These are phyloP conservation scores for Drosophila pegasa DNA, from an alignment of 2,888 invertebrate species.

Conservation along the genomic window DNA sequence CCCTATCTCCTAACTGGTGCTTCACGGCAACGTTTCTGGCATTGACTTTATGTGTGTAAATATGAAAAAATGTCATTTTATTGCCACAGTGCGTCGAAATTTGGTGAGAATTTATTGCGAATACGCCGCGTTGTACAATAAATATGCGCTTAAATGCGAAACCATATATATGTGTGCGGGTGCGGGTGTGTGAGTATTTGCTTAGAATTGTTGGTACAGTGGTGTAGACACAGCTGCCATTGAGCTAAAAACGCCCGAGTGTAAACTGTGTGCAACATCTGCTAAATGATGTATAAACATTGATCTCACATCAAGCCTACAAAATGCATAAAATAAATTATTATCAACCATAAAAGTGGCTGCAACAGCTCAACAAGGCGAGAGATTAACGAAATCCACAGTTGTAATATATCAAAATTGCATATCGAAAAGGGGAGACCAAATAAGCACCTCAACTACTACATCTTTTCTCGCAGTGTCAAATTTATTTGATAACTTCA, in stretches of 20 bases:
- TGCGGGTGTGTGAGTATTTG: slow-evolving; percentile 35
- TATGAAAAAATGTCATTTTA: slow-evolving; percentile 78
- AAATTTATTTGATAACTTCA: slow-evolving; percentile 2
- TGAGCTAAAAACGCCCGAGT: slow-evolving; percentile 10
- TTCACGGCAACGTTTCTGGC: slow-evolving; percentile 40
- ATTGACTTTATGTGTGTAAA: slow-evolving; percentile 77
- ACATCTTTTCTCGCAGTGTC: slow-evolving; percentile 2
- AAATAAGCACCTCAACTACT: background rate
- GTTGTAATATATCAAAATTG: background rate
- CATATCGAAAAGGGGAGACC: background rate
- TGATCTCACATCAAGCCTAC: slow-evolving; percentile 13
- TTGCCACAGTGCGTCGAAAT: slow-evolving; percentile 78
- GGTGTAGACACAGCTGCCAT: slow-evolving; percentile 33
- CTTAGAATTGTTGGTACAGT: slow-evolving; percentile 57
- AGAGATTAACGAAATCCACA: background rate
- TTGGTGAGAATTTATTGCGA: slow-evolving; percentile 75
- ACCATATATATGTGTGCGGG: slow-evolving; percentile 17
- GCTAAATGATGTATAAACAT: slow-evolving; percentile 1
- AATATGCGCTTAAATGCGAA: slow-evolving; percentile 67
- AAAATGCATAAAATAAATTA: slow-evolving; percentile 17
- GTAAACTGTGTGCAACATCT: slow-evolving; percentile 26
- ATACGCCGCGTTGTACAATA: slow-evolving; percentile 72
- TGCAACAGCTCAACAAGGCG: background rate
- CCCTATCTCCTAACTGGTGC: slow-evolving; percentile 3
- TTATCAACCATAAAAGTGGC: background rate